Base-by-base conservation (phyloP, 2,113 vertebrate genomes). In the Oryzias javanicus region DNA sequence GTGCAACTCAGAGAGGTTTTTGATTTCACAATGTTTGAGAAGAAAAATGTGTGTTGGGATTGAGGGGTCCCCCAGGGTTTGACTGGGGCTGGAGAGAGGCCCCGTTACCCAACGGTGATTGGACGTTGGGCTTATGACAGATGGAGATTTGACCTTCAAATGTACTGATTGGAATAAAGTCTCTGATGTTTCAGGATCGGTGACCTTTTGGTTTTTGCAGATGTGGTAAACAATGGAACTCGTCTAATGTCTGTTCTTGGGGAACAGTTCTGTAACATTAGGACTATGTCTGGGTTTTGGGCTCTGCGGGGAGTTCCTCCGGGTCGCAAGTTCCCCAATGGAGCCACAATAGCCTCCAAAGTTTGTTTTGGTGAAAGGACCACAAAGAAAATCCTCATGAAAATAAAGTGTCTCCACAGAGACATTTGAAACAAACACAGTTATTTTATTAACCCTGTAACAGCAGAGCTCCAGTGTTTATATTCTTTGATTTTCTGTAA, bases 341-440 rank as follows among this genome's bases (percentile, higher is more conserved):
- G 75, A 79, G 67, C 79, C 64, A 60, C 63, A 62, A 15, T 67
- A 55, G 29, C 20, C 51, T 50, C 68, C 70, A 64, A 64, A 85
- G 54, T 90, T 90, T 88, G 66, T 86, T 60, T 88, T 90, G 67
- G 72, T 80, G 42, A 61, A 59, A 72, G 62, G 44, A 87, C 72
- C 76, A 78, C 67, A 80, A 52, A 76, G 41, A 53, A 64, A 55
- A 67, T 70, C 70, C 78, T 81, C 58, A 52, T 85, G 82, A 78
- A 82, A 85, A 40, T 78, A 57, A 83, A 74, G 88, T 78, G 6
- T 50, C 78, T 77, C 74, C 69, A 70, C 25, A 8, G 54, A 47
- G 60, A 57, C 61, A 55, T 80, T 74, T 79, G 54, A 45, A 73
- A 73, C 22, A 22, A 22, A 22, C 22, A 22, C 22, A 22, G 22